These are phyloP conservation scores for Dynastes grantii DNA, from an alignment of 2,888 invertebrate species.

Conservation along the genomic window DNA sequence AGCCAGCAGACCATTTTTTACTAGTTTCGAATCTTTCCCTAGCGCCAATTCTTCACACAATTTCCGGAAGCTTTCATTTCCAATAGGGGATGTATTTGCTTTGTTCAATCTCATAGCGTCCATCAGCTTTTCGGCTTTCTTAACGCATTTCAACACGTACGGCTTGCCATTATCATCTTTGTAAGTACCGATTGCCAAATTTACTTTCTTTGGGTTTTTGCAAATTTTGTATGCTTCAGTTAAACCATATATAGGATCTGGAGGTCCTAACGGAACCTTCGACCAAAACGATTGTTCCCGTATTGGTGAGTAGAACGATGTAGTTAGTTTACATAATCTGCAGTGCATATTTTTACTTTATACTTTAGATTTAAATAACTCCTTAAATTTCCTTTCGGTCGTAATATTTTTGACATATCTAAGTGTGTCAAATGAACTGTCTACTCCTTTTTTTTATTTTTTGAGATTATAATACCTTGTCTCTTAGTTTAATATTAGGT, in stretches of 20 bases:
- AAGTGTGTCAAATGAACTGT: background rate
- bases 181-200: conserved; percentile 78
- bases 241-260: conserved; percentile 80
- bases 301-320: background rate
- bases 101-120: conserved; percentile 72
- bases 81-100: conserved; percentile 78
- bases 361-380: conserved; percentile 4
- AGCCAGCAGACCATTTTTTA: conserved; percentile 68
- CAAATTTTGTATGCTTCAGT: conserved; percentile 79
- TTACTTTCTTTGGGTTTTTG: conserved; percentile 79
- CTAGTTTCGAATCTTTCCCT: conserved; percentile 72
- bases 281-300: conserved; percentile 38
- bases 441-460: too few relatives aligned
- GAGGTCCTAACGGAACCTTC: conserved; percentile 75
- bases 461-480: too few relatives aligned
- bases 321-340: background rate
- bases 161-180: conserved; percentile 80
- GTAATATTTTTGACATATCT: background rate
- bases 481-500: too few relatives aligned
- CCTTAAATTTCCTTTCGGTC: background rate
- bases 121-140: conserved; percentile 74
- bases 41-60: conserved; percentile 74
- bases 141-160: conserved; percentile 76
- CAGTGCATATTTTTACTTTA: background rate
- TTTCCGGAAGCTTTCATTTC: conserved; percentile 69